phyloP scores from a whole-genome alignment of 2,113 vertebrate species.

The Vombatus ursinus region DNA sequence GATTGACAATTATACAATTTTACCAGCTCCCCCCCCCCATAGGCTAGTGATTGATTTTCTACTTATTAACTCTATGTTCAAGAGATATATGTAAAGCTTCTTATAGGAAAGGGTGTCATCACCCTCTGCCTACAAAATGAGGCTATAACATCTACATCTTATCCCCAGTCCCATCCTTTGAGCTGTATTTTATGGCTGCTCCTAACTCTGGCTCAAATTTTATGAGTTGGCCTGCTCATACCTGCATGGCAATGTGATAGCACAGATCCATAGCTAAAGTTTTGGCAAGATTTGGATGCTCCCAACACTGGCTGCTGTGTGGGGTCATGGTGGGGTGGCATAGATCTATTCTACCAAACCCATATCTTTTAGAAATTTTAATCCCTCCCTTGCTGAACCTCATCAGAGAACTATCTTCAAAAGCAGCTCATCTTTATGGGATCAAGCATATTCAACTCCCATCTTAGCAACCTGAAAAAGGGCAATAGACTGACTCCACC shows the following conservation, averaged over 20 bases:
- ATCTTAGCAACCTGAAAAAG: background rate
- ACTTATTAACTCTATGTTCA: background rate
- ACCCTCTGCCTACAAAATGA: background rate
- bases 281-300: background rate
- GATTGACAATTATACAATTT: background rate
- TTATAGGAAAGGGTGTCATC: background rate
- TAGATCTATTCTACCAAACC: background rate
- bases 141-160: background rate
- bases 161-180: background rate
- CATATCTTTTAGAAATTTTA: background rate
- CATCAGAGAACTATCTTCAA: background rate
- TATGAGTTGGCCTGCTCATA: background rate
- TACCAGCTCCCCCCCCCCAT: background rate
- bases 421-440: background rate
- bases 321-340: background rate
- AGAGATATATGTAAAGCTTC: no score
- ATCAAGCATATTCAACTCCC: background rate
- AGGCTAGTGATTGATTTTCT: background rate
- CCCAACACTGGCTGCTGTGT: background rate
- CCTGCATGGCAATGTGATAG: background rate
- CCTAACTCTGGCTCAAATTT: background rate
- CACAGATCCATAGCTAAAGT: background rate
- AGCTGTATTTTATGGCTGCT: background rate
- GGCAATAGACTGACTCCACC: background rate
- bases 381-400: background rate